Evolutionary conservation across 2,113 vertebrate species (phyloP).

Genomic region (Nothocercus nigrocapillus): DNA sequence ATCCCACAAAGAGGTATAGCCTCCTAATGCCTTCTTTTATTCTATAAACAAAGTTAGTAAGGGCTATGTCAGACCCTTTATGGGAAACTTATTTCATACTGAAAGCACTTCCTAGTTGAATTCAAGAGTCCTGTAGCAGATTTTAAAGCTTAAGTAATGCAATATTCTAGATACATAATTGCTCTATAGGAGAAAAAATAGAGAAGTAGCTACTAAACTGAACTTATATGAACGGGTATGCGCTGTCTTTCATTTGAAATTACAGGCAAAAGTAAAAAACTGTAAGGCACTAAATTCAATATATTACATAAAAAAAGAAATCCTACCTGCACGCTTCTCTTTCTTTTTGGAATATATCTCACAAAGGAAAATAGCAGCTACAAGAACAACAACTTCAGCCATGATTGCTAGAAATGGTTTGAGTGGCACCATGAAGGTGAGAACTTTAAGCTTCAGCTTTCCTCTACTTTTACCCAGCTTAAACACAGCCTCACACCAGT

Average conservation of each 20-base stretch:
- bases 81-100: rapidly evolving
- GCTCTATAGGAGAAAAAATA: neutral
- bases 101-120: neutral
- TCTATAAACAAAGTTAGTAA: neutral
- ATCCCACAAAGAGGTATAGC: rapidly evolving
- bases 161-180: neutral
- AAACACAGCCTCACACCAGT: constrained; percentile 83
- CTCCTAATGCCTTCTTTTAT: neutral
- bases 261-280: too few species aligned
- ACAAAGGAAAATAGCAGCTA: constrained; percentile 80
- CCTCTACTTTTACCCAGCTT: constrained; percentile 57
- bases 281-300: too few species aligned
- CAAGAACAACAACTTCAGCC: constrained; percentile 82
- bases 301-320: neutral
- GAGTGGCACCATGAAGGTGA: constrained; percentile 84
- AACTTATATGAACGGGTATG: neutral
- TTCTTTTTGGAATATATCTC: constrained; percentile 78
- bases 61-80: neutral
- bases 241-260: too few species aligned
- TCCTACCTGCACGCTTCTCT: constrained; percentile 44
- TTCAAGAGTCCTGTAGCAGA: neutral
- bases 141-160: neutral
- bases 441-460: constrained; percentile 76
- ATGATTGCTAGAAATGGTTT: constrained; percentile 86
- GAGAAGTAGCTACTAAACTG: neutral